Evolutionary conservation across 2,888 invertebrate genomes (phyloP).

Genomic region (Trachelus troglodyta): DNA sequence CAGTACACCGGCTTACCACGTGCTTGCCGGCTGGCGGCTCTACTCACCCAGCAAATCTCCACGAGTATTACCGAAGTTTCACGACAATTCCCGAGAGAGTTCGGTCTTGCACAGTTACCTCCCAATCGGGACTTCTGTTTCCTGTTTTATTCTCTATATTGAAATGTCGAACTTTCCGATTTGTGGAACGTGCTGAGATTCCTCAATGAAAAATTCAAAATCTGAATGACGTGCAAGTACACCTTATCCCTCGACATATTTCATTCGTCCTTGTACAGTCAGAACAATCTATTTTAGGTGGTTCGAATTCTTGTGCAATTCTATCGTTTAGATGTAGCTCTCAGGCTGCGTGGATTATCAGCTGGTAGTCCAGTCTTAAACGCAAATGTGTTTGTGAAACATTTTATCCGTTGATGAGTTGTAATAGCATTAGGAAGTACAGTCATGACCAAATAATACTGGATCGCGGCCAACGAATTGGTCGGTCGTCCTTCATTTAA

Average conservation of each 20-base stretch:
- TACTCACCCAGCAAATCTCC: neutral
- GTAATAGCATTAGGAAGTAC: neutral
- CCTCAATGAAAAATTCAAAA: neutral
- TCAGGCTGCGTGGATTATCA: neutral
- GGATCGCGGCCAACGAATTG: slow-evolving; percentile 39
- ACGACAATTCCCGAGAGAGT: slow-evolving; percentile 11
- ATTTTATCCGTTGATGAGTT: neutral
- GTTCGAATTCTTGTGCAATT: neutral
- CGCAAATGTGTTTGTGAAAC: neutral
- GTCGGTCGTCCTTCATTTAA: slow-evolving; percentile 18
- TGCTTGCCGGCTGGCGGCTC: slow-evolving; percentile 45
- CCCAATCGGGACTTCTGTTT: neutral
- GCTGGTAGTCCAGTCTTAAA: neutral
- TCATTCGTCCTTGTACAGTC: neutral
- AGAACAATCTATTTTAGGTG: neutral
- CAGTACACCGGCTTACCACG: slow-evolving; percentile 42
- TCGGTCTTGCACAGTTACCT: slow-evolving; percentile 16
- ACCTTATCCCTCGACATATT: neutral
- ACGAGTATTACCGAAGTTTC: slow-evolving; percentile 9
- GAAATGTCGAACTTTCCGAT: neutral
- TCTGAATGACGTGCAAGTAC: neutral
- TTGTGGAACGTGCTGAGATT: neutral
- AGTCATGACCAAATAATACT: slow-evolving; percentile 14
- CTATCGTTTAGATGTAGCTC: neutral
- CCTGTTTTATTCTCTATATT: neutral